Conservation (phyloP, 2,888 invertebrate species). For the Eurytoma californica region DNA sequence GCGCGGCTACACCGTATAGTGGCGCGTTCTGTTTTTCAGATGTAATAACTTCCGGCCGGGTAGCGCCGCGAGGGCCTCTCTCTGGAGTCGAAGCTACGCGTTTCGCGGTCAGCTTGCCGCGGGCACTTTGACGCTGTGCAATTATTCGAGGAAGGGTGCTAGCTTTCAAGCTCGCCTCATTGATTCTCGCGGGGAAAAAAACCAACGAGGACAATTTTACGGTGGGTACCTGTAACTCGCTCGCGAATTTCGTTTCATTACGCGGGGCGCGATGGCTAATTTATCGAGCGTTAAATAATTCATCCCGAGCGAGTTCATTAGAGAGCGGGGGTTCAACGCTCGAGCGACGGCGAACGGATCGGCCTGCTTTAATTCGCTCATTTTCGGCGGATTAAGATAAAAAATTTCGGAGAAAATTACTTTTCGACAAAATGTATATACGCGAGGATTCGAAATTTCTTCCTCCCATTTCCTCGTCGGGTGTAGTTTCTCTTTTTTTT, state of each 20-base stretch:
- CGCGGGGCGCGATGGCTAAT: slow-evolving; percentile 1
- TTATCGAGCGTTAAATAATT: slow-evolving; percentile 49
- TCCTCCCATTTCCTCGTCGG: neutral
- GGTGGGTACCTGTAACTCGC: slow-evolving; percentile 16
- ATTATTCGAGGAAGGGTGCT: slow-evolving; percentile 36
- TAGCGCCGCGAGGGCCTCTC: slow-evolving; percentile 30
- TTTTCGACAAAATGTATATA: neutral
- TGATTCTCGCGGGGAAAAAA: slow-evolving; percentile 27
- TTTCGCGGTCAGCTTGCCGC: slow-evolving; percentile 37
- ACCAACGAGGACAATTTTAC: slow-evolving; percentile 39
- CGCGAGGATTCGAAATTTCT: slow-evolving; percentile 21
- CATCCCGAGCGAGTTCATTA: slow-evolving; percentile 38
- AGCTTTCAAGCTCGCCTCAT: slow-evolving; percentile 37
- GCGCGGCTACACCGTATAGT: slow-evolving; percentile 11
- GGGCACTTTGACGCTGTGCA: slow-evolving; percentile 1
- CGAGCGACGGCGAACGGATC: neutral
- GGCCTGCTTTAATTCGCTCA: neutral
- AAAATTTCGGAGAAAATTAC: neutral
- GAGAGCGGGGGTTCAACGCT: neutral
- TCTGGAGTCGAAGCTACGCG: neutral
- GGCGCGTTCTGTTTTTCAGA: slow-evolving; percentile 52
- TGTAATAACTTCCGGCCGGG: slow-evolving; percentile 55
- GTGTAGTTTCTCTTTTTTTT: slow-evolving; percentile 9
- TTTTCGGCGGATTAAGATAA: neutral
- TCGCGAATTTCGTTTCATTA: slow-evolving; percentile 38